A percentile compares a stretch with the other conserved stretches of the same genome.
phyloP scores from a whole-genome alignment of 1,140 invertebrate species.

The Zaprionus inermis region DNA sequence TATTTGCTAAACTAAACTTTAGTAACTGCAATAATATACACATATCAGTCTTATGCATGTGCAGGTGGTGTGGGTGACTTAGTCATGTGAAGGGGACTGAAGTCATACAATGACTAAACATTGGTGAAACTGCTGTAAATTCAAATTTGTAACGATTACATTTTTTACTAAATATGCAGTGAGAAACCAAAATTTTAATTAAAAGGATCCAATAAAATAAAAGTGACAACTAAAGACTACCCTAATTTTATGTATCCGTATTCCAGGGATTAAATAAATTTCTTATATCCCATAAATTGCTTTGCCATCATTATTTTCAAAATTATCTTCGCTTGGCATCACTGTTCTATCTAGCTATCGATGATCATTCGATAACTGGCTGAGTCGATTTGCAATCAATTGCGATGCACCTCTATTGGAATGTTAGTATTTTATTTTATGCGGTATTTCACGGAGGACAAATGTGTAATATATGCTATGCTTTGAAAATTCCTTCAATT shows the following conservation, averaged over 20 bases:
- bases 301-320: background rate
- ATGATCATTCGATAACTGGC: constrained; percentile 1
- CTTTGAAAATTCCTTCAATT: background rate
- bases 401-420: constrained; percentile 14
- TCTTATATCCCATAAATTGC: background rate
- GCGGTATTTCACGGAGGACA: constrained; percentile 9
- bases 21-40: constrained; percentile 22
- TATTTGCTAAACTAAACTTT: constrained; percentile 50
- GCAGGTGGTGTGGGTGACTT: background rate
- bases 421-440: constrained; percentile 14
- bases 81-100: background rate
- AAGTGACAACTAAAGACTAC: background rate
- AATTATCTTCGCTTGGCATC: background rate
- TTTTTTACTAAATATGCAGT: background rate
- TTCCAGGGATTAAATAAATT: background rate
- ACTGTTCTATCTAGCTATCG: background rate
- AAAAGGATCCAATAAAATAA: background rate
- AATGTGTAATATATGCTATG: background rate
- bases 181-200: background rate
- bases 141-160: background rate
- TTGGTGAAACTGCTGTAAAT: background rate
- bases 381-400: background rate
- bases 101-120: background rate
- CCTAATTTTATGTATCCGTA: background rate
- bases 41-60: constrained; percentile 11